Conservation (phyloP, 1,140 invertebrate species). For the Harpegnathos saltator region DNA sequence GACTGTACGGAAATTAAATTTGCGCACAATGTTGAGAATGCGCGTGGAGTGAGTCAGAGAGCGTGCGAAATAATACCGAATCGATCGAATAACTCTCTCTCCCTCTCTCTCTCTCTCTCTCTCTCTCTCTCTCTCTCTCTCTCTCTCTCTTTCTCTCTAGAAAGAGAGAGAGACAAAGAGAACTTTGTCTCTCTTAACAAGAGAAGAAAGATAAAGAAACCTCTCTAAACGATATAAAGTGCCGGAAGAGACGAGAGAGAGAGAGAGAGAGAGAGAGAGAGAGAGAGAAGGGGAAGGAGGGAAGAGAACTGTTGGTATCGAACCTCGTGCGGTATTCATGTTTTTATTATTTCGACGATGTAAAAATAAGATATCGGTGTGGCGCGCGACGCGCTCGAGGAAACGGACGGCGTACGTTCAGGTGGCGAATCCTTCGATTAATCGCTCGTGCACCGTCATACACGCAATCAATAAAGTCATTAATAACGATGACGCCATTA, state of each 20-base stretch:
- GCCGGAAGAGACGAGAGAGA: neutral
- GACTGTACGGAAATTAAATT: constrained; percentile 9
- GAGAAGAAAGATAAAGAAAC: neutral
- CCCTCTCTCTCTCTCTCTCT: too few relatives aligned
- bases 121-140: too few relatives aligned
- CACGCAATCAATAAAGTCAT: too few relatives aligned
- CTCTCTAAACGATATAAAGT: neutral
- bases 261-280: too few relatives aligned
- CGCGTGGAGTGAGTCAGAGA: constrained; percentile 12
- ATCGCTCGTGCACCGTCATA: neutral
- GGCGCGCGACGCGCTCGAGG: neutral
- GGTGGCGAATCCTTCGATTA: constrained; percentile 3
- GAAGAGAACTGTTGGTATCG: too few relatives aligned
- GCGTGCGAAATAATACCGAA: neutral
- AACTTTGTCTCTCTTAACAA: too few relatives aligned
- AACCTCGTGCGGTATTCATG: neutral
- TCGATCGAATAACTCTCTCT: neutral
- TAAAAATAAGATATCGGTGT: constrained; percentile 38
- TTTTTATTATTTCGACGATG: constrained; percentile 36
- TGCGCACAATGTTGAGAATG: constrained; percentile 31
- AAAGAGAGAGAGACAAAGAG: too few relatives aligned
- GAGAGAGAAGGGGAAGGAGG: too few relatives aligned
- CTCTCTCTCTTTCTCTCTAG: too few relatives aligned
- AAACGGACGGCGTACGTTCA: neutral
- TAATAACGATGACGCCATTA: too few relatives aligned